phyloP scores from a whole-genome alignment of 2,888 invertebrate genomes.

The Scelioninae gen. 1 region DNA sequence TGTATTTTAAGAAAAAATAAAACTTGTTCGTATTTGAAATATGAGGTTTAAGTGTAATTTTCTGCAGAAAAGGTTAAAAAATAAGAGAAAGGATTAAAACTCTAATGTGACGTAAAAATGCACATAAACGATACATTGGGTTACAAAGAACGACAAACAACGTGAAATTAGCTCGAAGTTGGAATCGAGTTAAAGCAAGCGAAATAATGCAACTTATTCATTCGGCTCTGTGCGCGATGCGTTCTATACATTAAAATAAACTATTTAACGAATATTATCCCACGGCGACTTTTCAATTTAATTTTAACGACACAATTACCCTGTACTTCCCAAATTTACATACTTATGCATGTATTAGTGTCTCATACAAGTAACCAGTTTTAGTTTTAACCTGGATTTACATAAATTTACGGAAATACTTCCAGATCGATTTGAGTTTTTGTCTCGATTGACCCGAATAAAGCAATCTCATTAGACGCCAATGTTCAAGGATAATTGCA shows the following conservation, averaged over 20 bases:
- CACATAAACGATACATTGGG: conserved; percentile 33
- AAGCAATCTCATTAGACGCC: not conserved
- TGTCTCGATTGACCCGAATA: not conserved
- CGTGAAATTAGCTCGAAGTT: conserved; percentile 45
- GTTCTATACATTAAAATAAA: conserved; percentile 33
- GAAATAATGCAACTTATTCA: conserved; percentile 62
- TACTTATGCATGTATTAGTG: conserved; percentile 37
- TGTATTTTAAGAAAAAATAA: too few species aligned
- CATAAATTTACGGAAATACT: not conserved
- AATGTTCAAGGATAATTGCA: conserved; percentile 23
- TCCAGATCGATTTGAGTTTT: not conserved
- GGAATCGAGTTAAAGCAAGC: conserved; percentile 55
- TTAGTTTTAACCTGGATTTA: conserved; percentile 2
- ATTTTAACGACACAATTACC: conserved; percentile 57
- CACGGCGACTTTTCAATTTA: conserved; percentile 54
- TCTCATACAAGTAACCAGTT: conserved; percentile 30
- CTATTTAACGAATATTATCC: conserved; percentile 59
- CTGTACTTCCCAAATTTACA: conserved; percentile 33
- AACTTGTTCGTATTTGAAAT: too few species aligned
- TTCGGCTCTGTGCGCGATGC: conserved; percentile 31
- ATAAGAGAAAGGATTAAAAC: too few species aligned
- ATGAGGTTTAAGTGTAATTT: too few species aligned
- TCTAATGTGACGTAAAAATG: conserved; percentile 19
- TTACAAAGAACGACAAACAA: conserved; percentile 25
- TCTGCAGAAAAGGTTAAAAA: too few species aligned